phyloP scores from a whole-genome alignment of 2,797 vertebrate genomes.

The Crenuchus spilurus region DNA sequence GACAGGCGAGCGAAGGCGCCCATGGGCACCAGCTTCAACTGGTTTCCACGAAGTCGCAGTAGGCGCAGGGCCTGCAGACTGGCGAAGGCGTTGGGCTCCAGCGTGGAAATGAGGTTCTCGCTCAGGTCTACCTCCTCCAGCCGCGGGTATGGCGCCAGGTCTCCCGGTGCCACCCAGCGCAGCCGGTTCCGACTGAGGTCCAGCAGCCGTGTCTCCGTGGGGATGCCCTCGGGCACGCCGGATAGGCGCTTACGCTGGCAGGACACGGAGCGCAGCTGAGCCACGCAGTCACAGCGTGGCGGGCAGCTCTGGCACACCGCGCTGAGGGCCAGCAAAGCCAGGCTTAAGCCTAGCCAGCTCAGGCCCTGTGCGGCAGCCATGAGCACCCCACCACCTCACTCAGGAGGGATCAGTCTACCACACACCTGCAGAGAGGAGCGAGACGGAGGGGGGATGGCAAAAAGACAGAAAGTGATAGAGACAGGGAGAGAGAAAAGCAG shows the following conservation, averaged over 20 bases:
- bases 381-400: slow-evolving; percentile 77
- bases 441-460: not conserved
- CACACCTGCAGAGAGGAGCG: slow-evolving; percentile 71
- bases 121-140: slow-evolving; percentile 96
- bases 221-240: slow-evolving; percentile 93
- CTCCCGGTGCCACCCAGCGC: slow-evolving; percentile 89
- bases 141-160: slow-evolving; percentile 86
- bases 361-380: slow-evolving; percentile 78
- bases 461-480: not conserved
- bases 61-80: slow-evolving; percentile 86
- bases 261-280: slow-evolving; percentile 84
- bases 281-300: slow-evolving; percentile 89
- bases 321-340: slow-evolving; percentile 74
- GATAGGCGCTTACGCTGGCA: slow-evolving; percentile 90
- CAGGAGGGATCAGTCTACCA: slow-evolving; percentile 78
- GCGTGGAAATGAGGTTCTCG: slow-evolving; percentile 90
- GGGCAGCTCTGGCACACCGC: slow-evolving; percentile 81
- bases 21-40: slow-evolving; percentile 91
- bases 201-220: slow-evolving; percentile 89
- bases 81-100: slow-evolving; percentile 94
- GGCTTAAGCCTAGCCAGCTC: slow-evolving; percentile 79
- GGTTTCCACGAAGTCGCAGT: slow-evolving; percentile 89
- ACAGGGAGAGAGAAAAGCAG: not conserved
- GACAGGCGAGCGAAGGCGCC: slow-evolving; percentile 90
- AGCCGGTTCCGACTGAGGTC: slow-evolving; percentile 96